Percentiles rank a stretch among this genome's conserved stretches.
Conservation (phyloP, 2,797 vertebrate species). For the Carcharodon carcharias region DNA sequence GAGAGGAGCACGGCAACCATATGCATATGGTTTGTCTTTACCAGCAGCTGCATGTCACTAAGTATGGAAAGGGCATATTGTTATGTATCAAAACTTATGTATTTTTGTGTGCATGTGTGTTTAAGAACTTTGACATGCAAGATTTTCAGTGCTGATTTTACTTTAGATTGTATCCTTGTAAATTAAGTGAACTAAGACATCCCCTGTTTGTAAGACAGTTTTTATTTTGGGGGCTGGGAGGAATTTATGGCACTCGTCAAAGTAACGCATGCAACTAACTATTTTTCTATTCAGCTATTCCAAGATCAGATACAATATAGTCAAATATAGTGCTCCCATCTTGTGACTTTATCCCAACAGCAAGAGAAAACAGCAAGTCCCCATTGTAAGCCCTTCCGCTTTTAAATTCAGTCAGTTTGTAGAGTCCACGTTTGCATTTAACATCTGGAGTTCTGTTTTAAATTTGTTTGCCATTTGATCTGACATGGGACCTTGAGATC, state of each 20-base stretch:
- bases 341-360: background rate
- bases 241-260: background rate
- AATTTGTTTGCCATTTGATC: too few relatives aligned
- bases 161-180: background rate
- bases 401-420: too few relatives aligned
- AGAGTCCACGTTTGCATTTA: too few relatives aligned
- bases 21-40: constrained; percentile 52
- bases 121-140: background rate
- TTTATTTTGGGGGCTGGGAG: background rate
- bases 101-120: background rate
- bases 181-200: background rate
- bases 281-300: background rate
- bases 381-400: too few relatives aligned
- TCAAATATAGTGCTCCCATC: background rate
- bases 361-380: background rate
- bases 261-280: background rate
- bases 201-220: background rate
- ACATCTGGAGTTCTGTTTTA: too few relatives aligned
- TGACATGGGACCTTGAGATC: too few relatives aligned
- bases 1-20: constrained; percentile 48
- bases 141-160: background rate
- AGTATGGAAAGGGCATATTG: background rate
- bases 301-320: background rate
- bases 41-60: constrained; percentile 53
- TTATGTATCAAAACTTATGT: background rate